Evolutionary conservation across 2,113 vertebrate species (phyloP).

Genomic region (Solea senegalensis): DNA sequence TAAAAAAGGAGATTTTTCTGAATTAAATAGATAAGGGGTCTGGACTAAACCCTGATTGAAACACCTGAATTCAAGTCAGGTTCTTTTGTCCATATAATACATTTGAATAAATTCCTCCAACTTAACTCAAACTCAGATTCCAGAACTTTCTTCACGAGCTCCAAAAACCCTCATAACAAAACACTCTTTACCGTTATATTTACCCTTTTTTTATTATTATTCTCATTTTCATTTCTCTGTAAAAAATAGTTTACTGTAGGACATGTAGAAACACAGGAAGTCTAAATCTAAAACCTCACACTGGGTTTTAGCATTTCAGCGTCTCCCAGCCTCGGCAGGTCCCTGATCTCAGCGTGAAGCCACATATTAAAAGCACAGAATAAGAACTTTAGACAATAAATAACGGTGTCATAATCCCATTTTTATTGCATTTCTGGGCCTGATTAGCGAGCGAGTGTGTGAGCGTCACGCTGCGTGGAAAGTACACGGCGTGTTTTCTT

Average conservation of each 20-base stretch:
- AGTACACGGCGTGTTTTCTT: constrained; percentile 52
- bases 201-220: not conserved
- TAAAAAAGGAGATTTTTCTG: too few relatives aligned
- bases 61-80: too few relatives aligned
- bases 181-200: not conserved
- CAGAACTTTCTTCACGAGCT: too few relatives aligned
- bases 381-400: constrained; percentile 58
- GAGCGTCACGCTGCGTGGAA: constrained; percentile 57
- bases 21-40: too few relatives aligned
- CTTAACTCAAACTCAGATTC: too few relatives aligned
- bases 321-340: constrained; percentile 24
- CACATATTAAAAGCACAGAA: constrained; percentile 60
- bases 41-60: too few relatives aligned
- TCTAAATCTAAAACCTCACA: constrained; percentile 51
- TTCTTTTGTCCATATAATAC: too few relatives aligned
- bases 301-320: constrained; percentile 57
- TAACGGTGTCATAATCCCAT: constrained; percentile 69
- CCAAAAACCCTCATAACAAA: too few relatives aligned
- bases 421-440: constrained; percentile 73
- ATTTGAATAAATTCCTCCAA: too few relatives aligned
- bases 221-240: constrained; percentile 1
- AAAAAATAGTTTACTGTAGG: not conserved
- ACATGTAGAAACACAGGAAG: constrained; percentile 1
- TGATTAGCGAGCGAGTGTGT: constrained; percentile 44
- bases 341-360: constrained; percentile 43